Evolutionary conservation across 2,797 vertebrate genomes (phyloP).

Genomic region (Paratrypauchen microcephalus): DNA sequence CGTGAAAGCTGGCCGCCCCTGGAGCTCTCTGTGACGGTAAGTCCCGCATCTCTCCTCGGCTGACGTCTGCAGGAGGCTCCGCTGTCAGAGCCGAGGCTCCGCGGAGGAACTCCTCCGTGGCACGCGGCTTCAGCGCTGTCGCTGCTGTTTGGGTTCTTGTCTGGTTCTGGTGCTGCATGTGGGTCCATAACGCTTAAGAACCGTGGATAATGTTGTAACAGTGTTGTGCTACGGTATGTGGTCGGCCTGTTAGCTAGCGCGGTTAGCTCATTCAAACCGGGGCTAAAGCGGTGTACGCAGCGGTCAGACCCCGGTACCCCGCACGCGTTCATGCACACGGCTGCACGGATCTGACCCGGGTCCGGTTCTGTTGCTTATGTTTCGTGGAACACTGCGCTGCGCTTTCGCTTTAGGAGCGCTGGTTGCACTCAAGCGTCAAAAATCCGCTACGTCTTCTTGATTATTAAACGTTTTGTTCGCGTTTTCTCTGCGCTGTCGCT

Average conservation of each 20-base stretch:
- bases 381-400: no score
- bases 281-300: slow-evolving; percentile 31
- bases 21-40: slow-evolving; percentile 85
- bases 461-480: neutral
- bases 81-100: slow-evolving; percentile 56
- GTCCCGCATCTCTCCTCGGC: slow-evolving; percentile 42
- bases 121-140: neutral
- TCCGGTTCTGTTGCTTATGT: neutral
- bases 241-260: slow-evolving; percentile 51
- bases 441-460: neutral
- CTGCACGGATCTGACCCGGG: neutral
- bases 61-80: slow-evolving; percentile 57
- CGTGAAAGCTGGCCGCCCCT: slow-evolving; percentile 81
- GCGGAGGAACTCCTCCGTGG: neutral
- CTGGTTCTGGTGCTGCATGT: no score
- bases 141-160: neutral
- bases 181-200: no score
- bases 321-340: neutral
- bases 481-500: neutral
- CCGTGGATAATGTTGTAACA: slow-evolving; percentile 8
- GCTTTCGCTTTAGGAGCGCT: neutral
- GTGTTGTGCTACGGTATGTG: slow-evolving; percentile 23
- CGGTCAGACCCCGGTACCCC: neutral
- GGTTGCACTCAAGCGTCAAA: slow-evolving; percentile 1
- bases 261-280: slow-evolving; percentile 60